Evolutionary conservation across 2,113 vertebrate species (phyloP), one percentile per base, ranked within the genome.

Genomic region (Bostrychus sinensis): DNA sequence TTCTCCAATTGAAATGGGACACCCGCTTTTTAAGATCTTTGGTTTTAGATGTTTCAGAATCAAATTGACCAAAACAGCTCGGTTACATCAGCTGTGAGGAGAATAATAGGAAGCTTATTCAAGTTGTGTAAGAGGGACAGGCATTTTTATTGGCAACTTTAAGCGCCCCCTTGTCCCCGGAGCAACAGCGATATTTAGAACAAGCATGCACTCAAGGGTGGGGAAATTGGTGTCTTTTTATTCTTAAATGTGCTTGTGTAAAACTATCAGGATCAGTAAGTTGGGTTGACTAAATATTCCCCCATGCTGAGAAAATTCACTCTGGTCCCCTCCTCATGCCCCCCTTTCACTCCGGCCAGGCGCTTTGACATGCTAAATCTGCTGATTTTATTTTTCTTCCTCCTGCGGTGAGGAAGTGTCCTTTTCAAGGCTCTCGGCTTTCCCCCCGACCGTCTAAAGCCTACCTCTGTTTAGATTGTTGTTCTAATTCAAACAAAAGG

Each of bases 311-410:
- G 86, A 86, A 84, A 88, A 84, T 87, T 82, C 82, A 73, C 84
- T 83, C 83, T 73, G 74, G 25, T 75, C 46, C 72, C 70, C 81
- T 77, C 78, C 54, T 65, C 76, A 34, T 54, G 66, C 59, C 61
- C 61, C 66, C 73, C 50, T 69, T 50, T 72, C 26, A 10, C 66
- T 75, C 75, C 55, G 78, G 76, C 75, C 82, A 65, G 66, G 75
- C 46, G 71, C 91, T 92, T 93, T 93, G 91, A 93, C 91, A 92
- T 92, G 92, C 88, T 90, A 92, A 93, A 91, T 91, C 91, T 86
- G 81, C 90, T 88, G 89, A 90, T 92, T 92, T 92, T 91, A 91
- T 93, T 92, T 92, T 89, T 85, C 84, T 89, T 90, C 88, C 87
- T 92, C 91, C 92, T 89, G 92, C 19, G 72, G 91, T 90, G 91